phyloP scores from a whole-genome alignment of 2,797 vertebrate genomes.

The Xiphophorus birchmanni region DNA sequence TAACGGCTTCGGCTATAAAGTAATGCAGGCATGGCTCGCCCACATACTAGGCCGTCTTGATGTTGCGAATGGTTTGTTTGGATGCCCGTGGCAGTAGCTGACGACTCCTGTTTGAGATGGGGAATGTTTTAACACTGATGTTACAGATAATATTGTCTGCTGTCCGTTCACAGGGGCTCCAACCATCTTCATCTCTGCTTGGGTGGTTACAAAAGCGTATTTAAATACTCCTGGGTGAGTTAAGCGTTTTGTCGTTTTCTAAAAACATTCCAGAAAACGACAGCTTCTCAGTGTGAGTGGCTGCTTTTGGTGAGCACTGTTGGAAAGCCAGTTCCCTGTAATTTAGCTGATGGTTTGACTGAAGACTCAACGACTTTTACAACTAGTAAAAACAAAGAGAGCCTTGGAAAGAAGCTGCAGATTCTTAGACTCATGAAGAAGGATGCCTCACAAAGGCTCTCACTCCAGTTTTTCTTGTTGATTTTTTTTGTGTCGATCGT shows the following conservation, averaged over 20 bases:
- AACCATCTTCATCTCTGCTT: conserved; percentile 86
- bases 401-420: not conserved
- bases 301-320: not conserved
- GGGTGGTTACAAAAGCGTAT: conserved; percentile 86
- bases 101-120: conserved; percentile 10
- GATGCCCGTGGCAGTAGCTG: conserved; percentile 3
- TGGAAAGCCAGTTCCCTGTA: not conserved
- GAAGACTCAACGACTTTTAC: not conserved
- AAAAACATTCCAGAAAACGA: too few relatives aligned
- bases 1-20: conserved; percentile 32
- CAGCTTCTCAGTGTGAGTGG: not conserved
- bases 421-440: not conserved
- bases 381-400: not conserved
- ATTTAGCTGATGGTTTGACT: not conserved
- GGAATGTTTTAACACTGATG: conserved; percentile 27
- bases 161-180: conserved; percentile 84
- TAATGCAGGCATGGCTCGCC: conserved; percentile 32
- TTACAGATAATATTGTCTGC: conserved; percentile 32
- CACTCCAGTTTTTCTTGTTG: not conserved
- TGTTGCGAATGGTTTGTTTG: conserved; percentile 15
- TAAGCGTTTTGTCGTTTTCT: not conserved
- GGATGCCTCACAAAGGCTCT: not conserved
- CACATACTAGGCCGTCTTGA: conserved; percentile 15
- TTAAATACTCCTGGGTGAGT: conserved; percentile 81
- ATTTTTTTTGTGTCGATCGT: not conserved